Evolutionary conservation across 2,888 invertebrate species (phyloP).

Genomic region (Drosophila gaucha): DNA sequence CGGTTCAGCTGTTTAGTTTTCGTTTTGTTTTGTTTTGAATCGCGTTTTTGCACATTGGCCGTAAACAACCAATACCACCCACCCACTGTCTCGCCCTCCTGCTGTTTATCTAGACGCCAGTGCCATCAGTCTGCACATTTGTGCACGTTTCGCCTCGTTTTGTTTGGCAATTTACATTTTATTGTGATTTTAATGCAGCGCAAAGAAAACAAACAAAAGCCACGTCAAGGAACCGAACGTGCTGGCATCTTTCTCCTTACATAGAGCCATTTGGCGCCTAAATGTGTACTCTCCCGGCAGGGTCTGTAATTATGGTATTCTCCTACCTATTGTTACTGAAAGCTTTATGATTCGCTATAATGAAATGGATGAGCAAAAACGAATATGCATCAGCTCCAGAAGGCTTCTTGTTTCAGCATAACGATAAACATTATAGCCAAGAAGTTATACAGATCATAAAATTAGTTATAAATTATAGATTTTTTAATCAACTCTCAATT

Average conservation of each 20-base stretch:
- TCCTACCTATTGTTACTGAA: slow-evolving; percentile 18
- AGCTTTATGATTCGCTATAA: slow-evolving; percentile 2
- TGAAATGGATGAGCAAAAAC: neutral
- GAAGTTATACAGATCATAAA: no score
- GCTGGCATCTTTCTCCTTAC: slow-evolving; percentile 33
- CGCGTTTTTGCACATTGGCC: slow-evolving; percentile 39
- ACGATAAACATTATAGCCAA: no score
- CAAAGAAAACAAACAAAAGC: slow-evolving; percentile 41
- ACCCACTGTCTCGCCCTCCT: slow-evolving; percentile 11
- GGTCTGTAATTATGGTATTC: slow-evolving; percentile 22
- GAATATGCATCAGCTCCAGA: neutral
- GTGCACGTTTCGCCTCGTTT: slow-evolving; percentile 47
- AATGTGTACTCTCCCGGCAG: slow-evolving; percentile 32
- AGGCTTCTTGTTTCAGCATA: neutral
- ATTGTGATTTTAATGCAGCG: slow-evolving; percentile 65
- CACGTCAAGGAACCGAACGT: slow-evolving; percentile 24
- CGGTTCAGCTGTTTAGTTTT: slow-evolving; percentile 62
- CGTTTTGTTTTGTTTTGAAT: slow-evolving; percentile 68
- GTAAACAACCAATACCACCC: slow-evolving; percentile 38
- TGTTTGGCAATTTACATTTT: slow-evolving; percentile 68
- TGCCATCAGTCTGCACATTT: slow-evolving; percentile 44
- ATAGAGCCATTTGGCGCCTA: slow-evolving; percentile 56
- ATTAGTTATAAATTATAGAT: no score
- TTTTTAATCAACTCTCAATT: no score
- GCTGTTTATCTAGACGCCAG: slow-evolving; percentile 27